These are phyloP conservation scores for Glandiceps talaboti DNA, from an alignment of 53 echinoderm and acorn worm genomes.

Conservation along the genomic window DNA sequence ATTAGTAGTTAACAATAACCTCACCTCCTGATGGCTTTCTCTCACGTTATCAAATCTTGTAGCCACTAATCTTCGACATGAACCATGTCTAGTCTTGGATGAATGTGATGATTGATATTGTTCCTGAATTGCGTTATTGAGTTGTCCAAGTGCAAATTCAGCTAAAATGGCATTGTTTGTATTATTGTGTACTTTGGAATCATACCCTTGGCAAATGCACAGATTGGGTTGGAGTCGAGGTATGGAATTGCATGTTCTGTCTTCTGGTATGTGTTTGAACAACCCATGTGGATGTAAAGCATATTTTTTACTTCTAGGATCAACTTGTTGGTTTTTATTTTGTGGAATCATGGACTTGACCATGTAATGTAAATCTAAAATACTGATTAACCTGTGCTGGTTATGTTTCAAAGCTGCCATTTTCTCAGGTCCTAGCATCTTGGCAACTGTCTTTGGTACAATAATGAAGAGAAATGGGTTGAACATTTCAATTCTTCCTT, in stretches of 20 bases:
- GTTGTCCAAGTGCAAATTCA: constrained; percentile 47
- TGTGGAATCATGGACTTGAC: constrained; percentile 34
- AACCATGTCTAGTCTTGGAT: constrained; percentile 30
- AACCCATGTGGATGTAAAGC: constrained; percentile 38
- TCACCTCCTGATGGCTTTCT: constrained; percentile 49
- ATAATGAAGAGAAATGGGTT: constrained; percentile 57
- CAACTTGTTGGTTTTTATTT: constrained; percentile 2
- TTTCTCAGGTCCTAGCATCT: constrained; percentile 15
- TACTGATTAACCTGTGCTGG: constrained; percentile 53
- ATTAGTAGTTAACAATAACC: no score
- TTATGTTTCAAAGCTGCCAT: constrained; percentile 31
- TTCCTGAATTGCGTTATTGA: constrained; percentile 61
- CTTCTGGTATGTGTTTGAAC: constrained; percentile 23
- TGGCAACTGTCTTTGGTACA: constrained; percentile 27
- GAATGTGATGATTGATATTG: constrained; percentile 27
- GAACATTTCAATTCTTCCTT: constrained; percentile 72
- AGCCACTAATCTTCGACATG: constrained; percentile 49
- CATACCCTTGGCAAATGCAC: constrained; percentile 61
- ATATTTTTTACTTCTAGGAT: constrained; percentile 28
- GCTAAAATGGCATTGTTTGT: constrained; percentile 40
- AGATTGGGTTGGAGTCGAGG: constrained; percentile 62
- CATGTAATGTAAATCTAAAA: constrained; percentile 57
- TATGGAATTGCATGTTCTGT: constrained; percentile 57
- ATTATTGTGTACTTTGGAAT: constrained; percentile 36
- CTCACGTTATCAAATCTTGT: constrained; percentile 45